A percentile compares a stretch with the other conserved stretches of the same genome.
These are phyloP conservation scores for Montipora efflorescens DNA, from an alignment of 64 coral and sea anemone genomes.

Conservation along the genomic window DNA sequence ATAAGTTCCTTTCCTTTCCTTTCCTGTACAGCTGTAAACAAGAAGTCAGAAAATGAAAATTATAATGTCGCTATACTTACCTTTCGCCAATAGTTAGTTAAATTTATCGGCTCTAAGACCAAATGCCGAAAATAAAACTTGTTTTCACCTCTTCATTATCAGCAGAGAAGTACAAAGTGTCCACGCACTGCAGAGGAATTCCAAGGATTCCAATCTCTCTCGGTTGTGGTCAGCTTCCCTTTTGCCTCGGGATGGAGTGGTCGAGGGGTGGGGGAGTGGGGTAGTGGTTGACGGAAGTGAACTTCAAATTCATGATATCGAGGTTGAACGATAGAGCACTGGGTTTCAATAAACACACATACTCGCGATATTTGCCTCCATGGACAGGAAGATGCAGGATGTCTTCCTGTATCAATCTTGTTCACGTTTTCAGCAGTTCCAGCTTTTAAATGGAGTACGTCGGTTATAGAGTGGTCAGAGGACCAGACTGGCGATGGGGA, in stretches of 20 bases:
- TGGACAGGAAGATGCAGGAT: slow-evolving; percentile 38
- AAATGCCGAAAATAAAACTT: not conserved
- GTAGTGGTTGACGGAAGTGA: not conserved
- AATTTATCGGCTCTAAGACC: not conserved
- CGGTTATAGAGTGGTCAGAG: slow-evolving; percentile 96
- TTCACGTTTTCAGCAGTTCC: not conserved
- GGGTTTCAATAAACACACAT: slow-evolving; percentile 15
- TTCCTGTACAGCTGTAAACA: not conserved
- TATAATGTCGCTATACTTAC: not conserved
- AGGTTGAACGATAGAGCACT: not conserved
- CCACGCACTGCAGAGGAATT: too few species aligned
- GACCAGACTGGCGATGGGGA: slow-evolving; percentile 99
- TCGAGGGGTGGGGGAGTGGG: too few species aligned
- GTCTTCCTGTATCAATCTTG: slow-evolving; percentile 16
- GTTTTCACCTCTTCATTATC: not conserved
- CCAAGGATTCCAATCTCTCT: not conserved
- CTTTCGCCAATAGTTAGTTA: not conserved
- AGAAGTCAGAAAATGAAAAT: not conserved
- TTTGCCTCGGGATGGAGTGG: too few species aligned
- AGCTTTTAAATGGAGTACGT: slow-evolving; percentile 86
- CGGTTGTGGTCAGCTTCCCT: not conserved
- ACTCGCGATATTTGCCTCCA: not conserved
- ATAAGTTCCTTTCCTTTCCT: too few species aligned
- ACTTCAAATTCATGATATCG: not conserved
- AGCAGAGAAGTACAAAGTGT: not conserved